Base-by-base conservation (phyloP, 2,888 invertebrate genomes). In the Aleiodes testaceus region DNA sequence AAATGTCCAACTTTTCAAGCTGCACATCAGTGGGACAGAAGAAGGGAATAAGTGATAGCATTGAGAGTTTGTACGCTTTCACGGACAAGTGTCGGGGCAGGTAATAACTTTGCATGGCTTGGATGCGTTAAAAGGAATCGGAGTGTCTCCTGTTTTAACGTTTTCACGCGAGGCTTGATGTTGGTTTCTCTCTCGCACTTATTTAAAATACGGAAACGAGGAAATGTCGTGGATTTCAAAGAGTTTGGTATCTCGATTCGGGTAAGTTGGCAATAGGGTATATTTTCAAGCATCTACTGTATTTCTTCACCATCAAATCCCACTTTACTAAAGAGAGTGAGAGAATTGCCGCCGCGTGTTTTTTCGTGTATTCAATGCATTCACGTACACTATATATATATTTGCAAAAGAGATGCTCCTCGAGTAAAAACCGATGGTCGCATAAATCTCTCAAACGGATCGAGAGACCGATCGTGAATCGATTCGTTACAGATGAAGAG, bases 401-500 rank as follows among this genome's bases (percentile, higher is more conserved):
- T 74, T 73, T 70, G 69, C 70, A 69, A 69, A 59, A 42, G 45
- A 30, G 69, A 50, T 49, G 66, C 63, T 59, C 36, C 59, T 36
- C 16, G 59, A 63, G 45, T 45, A 45, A 63, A 63, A 63, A 63
- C 44, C 77, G 77, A 81, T 78, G 76, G 78, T 74, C 45, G 78
- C 79, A 83, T 83, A 83, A 83, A 83, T 83, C 83, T 80, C 66
- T 72, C 77, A 75, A 14, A 71, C 70, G 78, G 77, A 82, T 81
- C 82, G 80, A 78, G 75, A 77, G 45, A 63, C 77, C 79, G 80
- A 81, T 82, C 79, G 77, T 7, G 22, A 79, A 82, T 83, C 83
- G 80, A 82, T 81, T 81, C 81, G 81, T 81, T 80, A 80, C 81
- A 79, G 81, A 81, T 80, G 82, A 80, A 78, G 75, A 16, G 47